Base-by-base conservation (phyloP, 2,888 invertebrate species). In the Scelioninae gen. 1 region DNA sequence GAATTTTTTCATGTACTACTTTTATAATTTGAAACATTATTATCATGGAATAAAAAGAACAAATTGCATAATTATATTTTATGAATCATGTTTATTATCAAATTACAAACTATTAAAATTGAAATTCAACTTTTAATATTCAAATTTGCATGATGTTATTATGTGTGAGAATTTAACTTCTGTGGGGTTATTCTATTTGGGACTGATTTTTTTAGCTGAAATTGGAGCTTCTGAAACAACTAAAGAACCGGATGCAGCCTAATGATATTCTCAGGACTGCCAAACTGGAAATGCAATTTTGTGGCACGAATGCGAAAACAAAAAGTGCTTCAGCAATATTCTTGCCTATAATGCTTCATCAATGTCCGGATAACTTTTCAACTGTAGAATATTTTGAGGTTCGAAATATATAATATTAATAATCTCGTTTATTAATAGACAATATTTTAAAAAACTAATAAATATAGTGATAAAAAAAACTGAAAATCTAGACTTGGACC, bases 331-430 rank as follows among this genome's bases (percentile, higher is more conserved):
- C 95, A 45, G 90, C 93, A 31, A 93, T 92, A 80, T 94, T 95
- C 86, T 93, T 97, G 83, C 97, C 97, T 8, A 94, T 97, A 75
- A 93, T 95, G 88, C 94, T 96, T 83, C 95, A 96, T 92, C 95
- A 96, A 84, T 97, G 97, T 90, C 97, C 97, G 0, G 95, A 95
- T n/a, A 94, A 96, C 90, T 97, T 97, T 92, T 96, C 96, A 23
- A 97, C 97, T 0, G 95, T 97, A 29, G 95, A 96, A 86, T 97
- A 97, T 91, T 97, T 95, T 92, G 96, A 96, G 93, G 96, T 96
- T 91, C 16, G 9, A 10, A 43, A 43, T 32, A 49, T 15, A 13
- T 2, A 16, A 32, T 31, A 63, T 15, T 31, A 23, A 31, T 49
- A 11, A 43, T 43, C 4, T 43, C 9, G 34, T 34, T 7, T 34